phyloP scores from a whole-genome alignment of 2,113 vertebrate species.

The Gavialis gangeticus region DNA sequence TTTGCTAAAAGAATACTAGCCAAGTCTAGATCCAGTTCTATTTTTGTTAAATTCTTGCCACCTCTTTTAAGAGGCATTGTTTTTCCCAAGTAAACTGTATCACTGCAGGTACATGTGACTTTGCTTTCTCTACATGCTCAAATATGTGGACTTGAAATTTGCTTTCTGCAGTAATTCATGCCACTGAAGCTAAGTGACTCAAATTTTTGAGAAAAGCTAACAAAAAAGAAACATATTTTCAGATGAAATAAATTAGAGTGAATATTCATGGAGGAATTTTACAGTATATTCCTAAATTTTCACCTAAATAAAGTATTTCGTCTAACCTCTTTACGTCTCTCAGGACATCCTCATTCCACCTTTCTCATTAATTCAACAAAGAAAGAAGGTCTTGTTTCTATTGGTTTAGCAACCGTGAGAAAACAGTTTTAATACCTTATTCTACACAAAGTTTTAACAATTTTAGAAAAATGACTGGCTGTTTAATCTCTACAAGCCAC shows the following conservation, averaged over 20 bases:
- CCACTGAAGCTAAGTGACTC: not conserved
- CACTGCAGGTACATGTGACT: not conserved
- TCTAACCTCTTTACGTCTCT: not conserved
- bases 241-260: not conserved
- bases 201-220: not conserved
- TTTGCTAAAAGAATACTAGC: too few relatives aligned
- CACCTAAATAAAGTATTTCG: not conserved
- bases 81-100: not conserved
- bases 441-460: not conserved
- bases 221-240: not conserved
- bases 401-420: not conserved
- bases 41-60: too few relatives aligned
- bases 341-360: not conserved
- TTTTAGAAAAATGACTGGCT: not conserved
- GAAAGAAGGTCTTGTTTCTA: not conserved
- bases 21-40: too few relatives aligned
- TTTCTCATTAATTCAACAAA: not conserved
- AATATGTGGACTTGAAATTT: not conserved
- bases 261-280: not conserved
- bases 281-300: not conserved
- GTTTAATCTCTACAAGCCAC: not conserved
- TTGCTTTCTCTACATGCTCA: not conserved
- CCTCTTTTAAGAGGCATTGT: not conserved
- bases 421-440: not conserved
- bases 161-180: not conserved